Base-by-base conservation (phyloP, 2,113 vertebrate genomes). In the Columba livia region DNA sequence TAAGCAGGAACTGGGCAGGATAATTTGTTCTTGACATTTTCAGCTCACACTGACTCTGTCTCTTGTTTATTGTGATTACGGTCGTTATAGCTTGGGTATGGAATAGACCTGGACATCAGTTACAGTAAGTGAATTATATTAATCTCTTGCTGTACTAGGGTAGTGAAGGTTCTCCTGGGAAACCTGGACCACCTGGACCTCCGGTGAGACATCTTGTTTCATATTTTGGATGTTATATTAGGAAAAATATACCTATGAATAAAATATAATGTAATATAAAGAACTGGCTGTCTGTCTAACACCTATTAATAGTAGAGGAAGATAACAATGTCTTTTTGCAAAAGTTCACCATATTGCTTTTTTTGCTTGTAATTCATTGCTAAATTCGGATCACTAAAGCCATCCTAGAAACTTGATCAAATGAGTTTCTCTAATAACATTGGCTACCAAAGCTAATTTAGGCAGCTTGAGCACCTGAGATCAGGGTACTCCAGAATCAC, bases 81-180 rank as follows among this genome's bases (percentile, higher is more conserved):
- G 53, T 70, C 40, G 36, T 85, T 32, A 32, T 72, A 51, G 25
- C 61, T 90, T 78, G n/a, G 75, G 56, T 84, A 60, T 78, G 79
- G 36, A 73, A 70, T 83, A 86, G 51, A 62, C 54, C 28, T 78
- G 69, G 19, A 40, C 32, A 38, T 69, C 44, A 79, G 29, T 74
- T 83, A n/a, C 15, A 47, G 50, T 79, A 84, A 93, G 44, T 79
- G 10, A 89, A 28, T 77, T 77, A 13, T 23, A 32, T 89, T n/a
- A 48, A 85, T 96, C 38, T 97, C 93, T 72, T 95, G 72, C 90
- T 93, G 10, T 82, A 93, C n/a, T 97, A 99, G 99, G 99, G 99
- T 81, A 98, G 88, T 32, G 99, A 99, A 91, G 99, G 99, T 23
- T 93, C 97, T 61, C 95, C 98, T 77, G 99, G 99, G 64, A 98